These are phyloP conservation scores for Dryocosmus kuriphilus DNA, from an alignment of 2,888 invertebrate genomes.

Conservation along the genomic window DNA sequence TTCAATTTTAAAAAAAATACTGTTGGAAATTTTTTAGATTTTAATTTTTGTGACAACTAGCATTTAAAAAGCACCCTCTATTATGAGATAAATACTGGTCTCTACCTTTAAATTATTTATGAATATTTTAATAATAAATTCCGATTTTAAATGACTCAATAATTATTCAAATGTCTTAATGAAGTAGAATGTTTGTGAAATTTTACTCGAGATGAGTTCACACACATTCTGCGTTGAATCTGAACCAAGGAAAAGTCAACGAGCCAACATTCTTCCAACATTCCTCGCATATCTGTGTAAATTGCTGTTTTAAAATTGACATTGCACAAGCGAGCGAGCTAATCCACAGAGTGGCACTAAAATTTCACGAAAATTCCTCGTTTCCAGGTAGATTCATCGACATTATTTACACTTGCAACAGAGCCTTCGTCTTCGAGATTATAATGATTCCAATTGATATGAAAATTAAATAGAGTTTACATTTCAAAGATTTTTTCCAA, in stretches of 20 bases:
- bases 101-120: no score
- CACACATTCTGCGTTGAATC: constrained; percentile 15
- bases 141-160: not conserved
- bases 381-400: constrained; percentile 9
- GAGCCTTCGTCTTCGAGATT: not conserved
- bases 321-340: constrained; percentile 20
- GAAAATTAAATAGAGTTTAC: constrained; percentile 7
- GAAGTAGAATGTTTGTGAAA: not conserved
- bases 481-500: not conserved
- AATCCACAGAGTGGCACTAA: constrained; percentile 27
- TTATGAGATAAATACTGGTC: no score
- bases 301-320: constrained; percentile 39
- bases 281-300: constrained; percentile 31
- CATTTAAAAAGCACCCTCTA: no score
- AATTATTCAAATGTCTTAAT: not conserved
- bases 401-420: constrained; percentile 11
- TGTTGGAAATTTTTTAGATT: no score
- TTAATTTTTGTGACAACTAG: no score
- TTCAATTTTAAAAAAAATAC: no score
- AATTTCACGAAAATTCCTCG: constrained; percentile 21
- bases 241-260: constrained; percentile 3
- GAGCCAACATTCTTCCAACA: constrained; percentile 14
- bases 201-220: constrained; percentile 13
- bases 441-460: not conserved
- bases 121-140: not conserved